Conservation (phyloP, 2,797 vertebrate genomes). For the Tragelaphus oryx region DNA sequence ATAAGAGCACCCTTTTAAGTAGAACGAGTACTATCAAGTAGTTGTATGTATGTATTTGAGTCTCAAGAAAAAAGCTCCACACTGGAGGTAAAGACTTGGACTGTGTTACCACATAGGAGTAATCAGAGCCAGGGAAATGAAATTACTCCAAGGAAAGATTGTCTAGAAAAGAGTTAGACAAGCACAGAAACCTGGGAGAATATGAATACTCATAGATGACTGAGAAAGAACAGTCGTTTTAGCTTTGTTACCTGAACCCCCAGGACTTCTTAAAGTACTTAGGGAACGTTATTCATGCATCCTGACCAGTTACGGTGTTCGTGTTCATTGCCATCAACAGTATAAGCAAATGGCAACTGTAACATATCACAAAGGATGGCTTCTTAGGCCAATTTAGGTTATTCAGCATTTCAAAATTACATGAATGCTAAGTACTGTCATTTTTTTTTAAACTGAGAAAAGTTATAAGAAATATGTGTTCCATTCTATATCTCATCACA, state of each 20-base stretch:
- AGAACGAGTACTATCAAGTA: not conserved
- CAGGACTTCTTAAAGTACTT: not conserved
- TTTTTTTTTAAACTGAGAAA: not conserved
- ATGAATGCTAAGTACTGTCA: not conserved
- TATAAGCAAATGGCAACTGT: not conserved
- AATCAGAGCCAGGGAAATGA: not conserved
- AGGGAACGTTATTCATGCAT: not conserved
- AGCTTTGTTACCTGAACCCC: not conserved
- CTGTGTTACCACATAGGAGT: not conserved
- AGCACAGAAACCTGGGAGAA: not conserved
- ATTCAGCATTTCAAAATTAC: not conserved
- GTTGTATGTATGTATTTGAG: not conserved
- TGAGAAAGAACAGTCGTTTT: not conserved
- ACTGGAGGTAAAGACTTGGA: not conserved
- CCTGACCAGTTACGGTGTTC: not conserved
- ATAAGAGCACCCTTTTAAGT: not conserved
- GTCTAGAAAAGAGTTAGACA: not conserved
- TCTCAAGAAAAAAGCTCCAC: not conserved
- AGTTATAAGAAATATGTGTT: not conserved
- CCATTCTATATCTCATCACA: not conserved
- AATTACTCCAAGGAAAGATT: not conserved
- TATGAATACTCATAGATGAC: not conserved
- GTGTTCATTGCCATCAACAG: not conserved
- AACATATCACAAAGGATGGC: not conserved
- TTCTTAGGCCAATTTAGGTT: not conserved